These are phyloP conservation scores for Gymnocypris eckloni DNA, from an alignment of 2,797 vertebrate species.

Conservation along the genomic window DNA sequence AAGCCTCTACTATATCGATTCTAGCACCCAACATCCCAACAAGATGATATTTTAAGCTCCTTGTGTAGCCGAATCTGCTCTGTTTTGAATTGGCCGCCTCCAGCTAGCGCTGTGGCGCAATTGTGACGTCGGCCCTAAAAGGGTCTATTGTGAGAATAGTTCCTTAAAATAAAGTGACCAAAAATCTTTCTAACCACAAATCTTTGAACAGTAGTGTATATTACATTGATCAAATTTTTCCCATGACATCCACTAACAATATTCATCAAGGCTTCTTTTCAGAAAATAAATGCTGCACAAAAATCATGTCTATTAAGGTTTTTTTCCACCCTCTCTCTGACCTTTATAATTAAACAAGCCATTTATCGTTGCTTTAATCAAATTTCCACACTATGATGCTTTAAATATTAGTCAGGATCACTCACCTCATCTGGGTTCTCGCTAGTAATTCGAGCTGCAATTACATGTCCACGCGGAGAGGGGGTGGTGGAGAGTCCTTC, in stretches of 20 bases:
- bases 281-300: background rate
- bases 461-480: constrained; percentile 93
- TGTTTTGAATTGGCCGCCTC: too few relatives aligned
- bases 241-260: background rate
- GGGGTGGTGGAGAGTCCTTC: constrained; percentile 89
- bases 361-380: background rate
- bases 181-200: background rate
- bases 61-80: too few relatives aligned
- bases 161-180: too few relatives aligned
- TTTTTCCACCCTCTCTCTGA: background rate
- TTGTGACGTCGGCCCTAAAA: too few relatives aligned
- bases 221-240: background rate
- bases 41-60: too few relatives aligned
- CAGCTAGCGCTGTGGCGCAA: too few relatives aligned
- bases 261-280: background rate
- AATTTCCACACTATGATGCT: background rate
- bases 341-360: background rate
- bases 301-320: too few relatives aligned
- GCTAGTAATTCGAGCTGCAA: constrained; percentile 98
- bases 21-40: too few relatives aligned
- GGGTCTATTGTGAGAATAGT: too few relatives aligned
- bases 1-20: too few relatives aligned
- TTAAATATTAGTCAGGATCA: background rate
- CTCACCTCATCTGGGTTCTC: constrained; percentile 97
- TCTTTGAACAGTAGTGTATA: background rate